phyloP scores from a whole-genome alignment of 2,113 vertebrate species.

The Pedionomus torquatus region DNA sequence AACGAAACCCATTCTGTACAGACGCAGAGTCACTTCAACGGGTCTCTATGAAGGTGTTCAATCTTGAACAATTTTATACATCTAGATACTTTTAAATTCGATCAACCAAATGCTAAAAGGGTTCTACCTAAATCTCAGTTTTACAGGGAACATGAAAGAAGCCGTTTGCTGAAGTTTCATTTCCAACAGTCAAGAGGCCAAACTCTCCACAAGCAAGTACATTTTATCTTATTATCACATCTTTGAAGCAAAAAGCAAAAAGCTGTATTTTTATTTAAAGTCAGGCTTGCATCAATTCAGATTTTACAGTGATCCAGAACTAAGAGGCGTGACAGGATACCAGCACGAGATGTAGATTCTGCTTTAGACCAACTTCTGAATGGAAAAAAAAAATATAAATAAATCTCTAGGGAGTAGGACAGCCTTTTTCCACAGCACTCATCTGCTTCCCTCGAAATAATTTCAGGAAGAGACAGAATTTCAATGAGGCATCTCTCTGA shows the following conservation, averaged over 20 bases:
- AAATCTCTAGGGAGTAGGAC: not conserved
- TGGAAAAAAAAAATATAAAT: not conserved
- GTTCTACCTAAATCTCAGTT: not conserved
- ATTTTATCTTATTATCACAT: not conserved
- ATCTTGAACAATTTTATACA: not conserved
- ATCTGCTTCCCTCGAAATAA: not conserved
- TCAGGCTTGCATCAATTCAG: not conserved
- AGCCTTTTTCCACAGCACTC: not conserved
- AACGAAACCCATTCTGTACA: not conserved
- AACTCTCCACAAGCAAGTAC: not conserved
- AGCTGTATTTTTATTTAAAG: not conserved
- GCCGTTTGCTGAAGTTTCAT: not conserved
- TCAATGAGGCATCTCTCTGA: not conserved
- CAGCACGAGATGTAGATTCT: not conserved
- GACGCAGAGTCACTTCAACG: not conserved
- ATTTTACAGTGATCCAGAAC: not conserved
- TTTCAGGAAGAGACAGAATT: not conserved
- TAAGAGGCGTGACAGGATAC: fast-evolving
- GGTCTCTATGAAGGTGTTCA: fast-evolving
- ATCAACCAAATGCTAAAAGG: not conserved
- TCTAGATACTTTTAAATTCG: not conserved
- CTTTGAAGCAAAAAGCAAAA: not conserved
- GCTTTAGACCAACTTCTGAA: not conserved
- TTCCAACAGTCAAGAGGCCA: not conserved
- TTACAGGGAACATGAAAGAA: not conserved